These are phyloP conservation scores for Eutrigla gurnardus DNA, from an alignment of 2,797 vertebrate genomes.

Conservation along the genomic window DNA sequence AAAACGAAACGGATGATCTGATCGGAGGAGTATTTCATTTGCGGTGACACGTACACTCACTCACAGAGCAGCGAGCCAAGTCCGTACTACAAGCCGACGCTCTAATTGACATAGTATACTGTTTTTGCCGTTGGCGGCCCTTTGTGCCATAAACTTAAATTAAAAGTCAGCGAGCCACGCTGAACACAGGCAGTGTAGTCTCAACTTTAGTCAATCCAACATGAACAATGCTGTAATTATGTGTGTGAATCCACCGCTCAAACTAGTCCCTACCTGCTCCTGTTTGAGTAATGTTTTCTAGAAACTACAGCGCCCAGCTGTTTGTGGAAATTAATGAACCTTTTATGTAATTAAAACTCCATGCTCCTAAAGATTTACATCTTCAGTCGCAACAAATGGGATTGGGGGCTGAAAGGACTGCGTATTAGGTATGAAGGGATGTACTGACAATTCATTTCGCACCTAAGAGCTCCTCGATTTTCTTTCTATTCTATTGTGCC, in stretches of 20 bases:
- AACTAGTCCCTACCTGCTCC: background rate
- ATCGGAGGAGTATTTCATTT: conserved; percentile 17
- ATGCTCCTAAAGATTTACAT: conserved; percentile 1
- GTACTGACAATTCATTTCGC: background rate
- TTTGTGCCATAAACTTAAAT: background rate
- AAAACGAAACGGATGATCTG: conserved; percentile 29
- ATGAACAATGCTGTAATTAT: background rate
- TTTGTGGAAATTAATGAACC: conserved; percentile 7
- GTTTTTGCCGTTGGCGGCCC: background rate
- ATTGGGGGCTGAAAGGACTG: background rate
- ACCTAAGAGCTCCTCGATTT: background rate
- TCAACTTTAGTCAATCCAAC: background rate
- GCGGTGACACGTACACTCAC: background rate
- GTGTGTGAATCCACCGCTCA: background rate
- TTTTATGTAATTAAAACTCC: conserved; percentile 1
- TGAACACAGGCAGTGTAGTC: too few relatives aligned
- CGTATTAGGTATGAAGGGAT: background rate
- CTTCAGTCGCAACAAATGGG: background rate
- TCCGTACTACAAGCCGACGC: background rate
- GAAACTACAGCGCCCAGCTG: background rate
- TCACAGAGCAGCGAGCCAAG: background rate
- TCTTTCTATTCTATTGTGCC: background rate
- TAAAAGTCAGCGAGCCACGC: background rate
- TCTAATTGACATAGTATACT: background rate
- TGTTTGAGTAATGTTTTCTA: background rate